Conservation (phyloP, 2,113 vertebrate species). For the Istiophorus platypterus region DNA sequence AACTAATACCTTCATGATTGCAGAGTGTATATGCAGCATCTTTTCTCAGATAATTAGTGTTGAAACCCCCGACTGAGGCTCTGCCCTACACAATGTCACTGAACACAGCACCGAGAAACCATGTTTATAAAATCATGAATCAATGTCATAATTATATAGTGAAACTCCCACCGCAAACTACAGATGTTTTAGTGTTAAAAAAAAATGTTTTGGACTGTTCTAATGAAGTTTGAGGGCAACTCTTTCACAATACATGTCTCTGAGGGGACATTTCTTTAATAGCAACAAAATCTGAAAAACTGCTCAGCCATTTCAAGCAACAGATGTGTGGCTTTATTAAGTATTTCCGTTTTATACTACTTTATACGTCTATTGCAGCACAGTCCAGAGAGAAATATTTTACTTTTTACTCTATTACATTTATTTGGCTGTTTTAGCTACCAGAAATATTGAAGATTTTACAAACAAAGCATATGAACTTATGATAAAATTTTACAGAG, state of each 20-base stretch:
- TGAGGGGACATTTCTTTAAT: conserved; percentile 5
- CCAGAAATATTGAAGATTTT: neutral
- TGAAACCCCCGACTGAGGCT: conserved; percentile 15
- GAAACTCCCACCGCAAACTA: neutral
- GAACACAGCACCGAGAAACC: neutral
- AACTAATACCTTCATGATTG: conserved; percentile 50
- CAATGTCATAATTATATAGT: conserved; percentile 6
- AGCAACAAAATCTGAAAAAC: neutral
- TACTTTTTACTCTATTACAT: neutral
- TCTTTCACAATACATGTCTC: neutral
- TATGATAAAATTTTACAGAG: neutral
- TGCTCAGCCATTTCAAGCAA: neutral
- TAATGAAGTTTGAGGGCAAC: neutral
- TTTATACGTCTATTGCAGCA: neutral
- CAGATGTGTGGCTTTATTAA: neutral
- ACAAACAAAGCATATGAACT: neutral
- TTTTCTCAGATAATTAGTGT: conserved; percentile 51
- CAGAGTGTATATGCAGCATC: conserved; percentile 29
- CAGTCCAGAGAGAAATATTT: neutral
- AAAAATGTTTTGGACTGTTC: neutral
- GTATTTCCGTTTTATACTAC: neutral
- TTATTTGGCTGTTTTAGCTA: neutral
- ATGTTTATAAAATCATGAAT: conserved; percentile 36
- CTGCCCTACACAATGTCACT: conserved; percentile 26
- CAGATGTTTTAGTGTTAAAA: neutral